Evolutionary conservation across 1,140 invertebrate genomes (phyloP).

Genomic region (Lutraria rhynchaena): DNA sequence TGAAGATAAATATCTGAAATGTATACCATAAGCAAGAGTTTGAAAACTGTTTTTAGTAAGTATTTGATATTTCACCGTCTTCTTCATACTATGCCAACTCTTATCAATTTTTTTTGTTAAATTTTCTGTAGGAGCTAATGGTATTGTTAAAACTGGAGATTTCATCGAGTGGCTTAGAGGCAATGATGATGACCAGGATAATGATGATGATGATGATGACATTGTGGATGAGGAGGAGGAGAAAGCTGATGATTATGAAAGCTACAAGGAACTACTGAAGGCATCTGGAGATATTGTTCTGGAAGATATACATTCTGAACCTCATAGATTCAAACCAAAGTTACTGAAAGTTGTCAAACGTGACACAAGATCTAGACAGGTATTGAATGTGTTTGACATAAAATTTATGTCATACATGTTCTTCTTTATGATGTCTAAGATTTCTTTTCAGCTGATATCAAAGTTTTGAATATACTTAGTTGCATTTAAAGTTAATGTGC

Average conservation of each 20-base stretch:
- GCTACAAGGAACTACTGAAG: neutral
- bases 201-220: slow-evolving; percentile 21
- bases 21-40: too few relatives aligned
- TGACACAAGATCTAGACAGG: slow-evolving; percentile 27
- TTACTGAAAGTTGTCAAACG: slow-evolving; percentile 35
- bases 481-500: too few relatives aligned
- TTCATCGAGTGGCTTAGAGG: slow-evolving; percentile 10
- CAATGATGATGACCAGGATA: slow-evolving; percentile 35
- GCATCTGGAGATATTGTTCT: neutral
- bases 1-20: too few relatives aligned
- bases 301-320: slow-evolving; percentile 3
- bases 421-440: too few relatives aligned
- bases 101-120: neutral
- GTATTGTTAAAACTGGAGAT: slow-evolving; percentile 1
- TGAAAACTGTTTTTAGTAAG: too few relatives aligned
- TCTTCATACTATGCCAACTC: neutral
- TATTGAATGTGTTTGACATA: too few relatives aligned
- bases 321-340: slow-evolving; percentile 32
- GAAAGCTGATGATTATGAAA: slow-evolving; percentile 20
- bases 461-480: too few relatives aligned
- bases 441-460: too few relatives aligned
- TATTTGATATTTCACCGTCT: too few relatives aligned
- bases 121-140: neutral
- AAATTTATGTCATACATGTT: too few relatives aligned
- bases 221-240: too few relatives aligned